These are phyloP conservation scores for Carabus problematicus DNA, from an alignment of 2,888 invertebrate genomes.

Conservation along the genomic window DNA sequence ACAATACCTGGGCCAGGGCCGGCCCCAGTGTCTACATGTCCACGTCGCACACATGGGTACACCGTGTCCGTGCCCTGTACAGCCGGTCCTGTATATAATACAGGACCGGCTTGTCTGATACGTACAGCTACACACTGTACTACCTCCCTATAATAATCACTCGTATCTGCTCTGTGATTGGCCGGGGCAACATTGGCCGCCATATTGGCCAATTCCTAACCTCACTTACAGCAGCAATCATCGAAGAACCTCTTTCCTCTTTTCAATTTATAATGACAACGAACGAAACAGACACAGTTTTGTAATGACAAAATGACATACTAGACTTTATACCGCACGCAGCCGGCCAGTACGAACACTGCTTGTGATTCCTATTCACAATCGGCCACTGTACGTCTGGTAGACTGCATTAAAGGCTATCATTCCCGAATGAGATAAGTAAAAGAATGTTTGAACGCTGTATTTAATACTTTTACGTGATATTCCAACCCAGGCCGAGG, in stretches of 20 bases:
- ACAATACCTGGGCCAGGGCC: background rate
- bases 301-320: constrained; percentile 61
- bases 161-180: background rate
- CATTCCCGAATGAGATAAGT: constrained; percentile 59
- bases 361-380: background rate
- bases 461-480: constrained; percentile 62
- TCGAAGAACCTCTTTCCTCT: constrained; percentile 37
- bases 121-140: no score
- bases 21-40: background rate
- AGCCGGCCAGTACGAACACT: constrained; percentile 47
- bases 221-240: constrained; percentile 44
- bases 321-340: constrained; percentile 55
- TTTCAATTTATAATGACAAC: constrained; percentile 20
- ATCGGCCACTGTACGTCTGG: constrained; percentile 44
- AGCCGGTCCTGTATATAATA: no score
- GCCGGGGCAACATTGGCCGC: background rate
- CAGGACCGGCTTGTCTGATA: no score
- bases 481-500: constrained; percentile 53
- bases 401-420: constrained; percentile 57
- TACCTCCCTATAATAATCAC: constrained; percentile 30
- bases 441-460: constrained; percentile 57
- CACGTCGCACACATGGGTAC: background rate
- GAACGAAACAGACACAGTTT: constrained; percentile 36
- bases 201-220: constrained; percentile 20
- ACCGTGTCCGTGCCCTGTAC: no score